Evolutionary conservation across 2,888 invertebrate species (phyloP), one percentile per base, ranked within the genome.

Genomic region (Brachypalpus laphriformis): DNA sequence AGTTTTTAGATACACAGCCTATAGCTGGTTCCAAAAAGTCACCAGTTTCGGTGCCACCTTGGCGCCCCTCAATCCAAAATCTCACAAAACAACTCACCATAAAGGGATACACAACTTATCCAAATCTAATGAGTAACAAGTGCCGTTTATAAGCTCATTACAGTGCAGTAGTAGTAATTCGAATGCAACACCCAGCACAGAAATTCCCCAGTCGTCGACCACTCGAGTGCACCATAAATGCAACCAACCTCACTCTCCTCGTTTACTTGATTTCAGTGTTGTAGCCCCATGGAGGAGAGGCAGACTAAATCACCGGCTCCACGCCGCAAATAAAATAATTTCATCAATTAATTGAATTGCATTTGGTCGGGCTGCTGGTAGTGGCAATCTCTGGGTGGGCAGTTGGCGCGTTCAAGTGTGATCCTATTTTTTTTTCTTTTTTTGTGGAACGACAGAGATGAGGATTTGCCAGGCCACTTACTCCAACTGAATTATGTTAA

Each of bases 261-360:
- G 72, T 74, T 83, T 61, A 78, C 66, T 68, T 59, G 70, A 68
- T 63, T 71, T 56, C 42, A 51, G n/a, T 59, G 8, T 8, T 4
- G 40, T 22, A n/a, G n/a, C n/a, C n/a, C n/a, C n/a, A n/a, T 14
- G 28, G 22, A 34, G 31, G 22, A 34, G 11, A 63, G 51, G n/a
- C n/a, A 45, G 45, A 72, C 77, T 66, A 77, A 66, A 66, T 66
- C 77, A 61, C 34, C 14, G 57, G 47, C 66, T 75, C 42, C 74
- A 65, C 34, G 74, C 63, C 57, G 57, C 74, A 71, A 80, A 85
- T 81, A 66, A 81, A 80, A 85, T 85, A 76, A 85, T 85, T 85
- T 56, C 71, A 85, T 76, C 85, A 85, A 85, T 81, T 85, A 85
- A 85, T 85, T 85, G 71, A 85, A 85, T 76, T 76, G 80, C 80